phyloP scores from a whole-genome alignment of 2,113 vertebrate genomes.

The Nipponia nippon region DNA sequence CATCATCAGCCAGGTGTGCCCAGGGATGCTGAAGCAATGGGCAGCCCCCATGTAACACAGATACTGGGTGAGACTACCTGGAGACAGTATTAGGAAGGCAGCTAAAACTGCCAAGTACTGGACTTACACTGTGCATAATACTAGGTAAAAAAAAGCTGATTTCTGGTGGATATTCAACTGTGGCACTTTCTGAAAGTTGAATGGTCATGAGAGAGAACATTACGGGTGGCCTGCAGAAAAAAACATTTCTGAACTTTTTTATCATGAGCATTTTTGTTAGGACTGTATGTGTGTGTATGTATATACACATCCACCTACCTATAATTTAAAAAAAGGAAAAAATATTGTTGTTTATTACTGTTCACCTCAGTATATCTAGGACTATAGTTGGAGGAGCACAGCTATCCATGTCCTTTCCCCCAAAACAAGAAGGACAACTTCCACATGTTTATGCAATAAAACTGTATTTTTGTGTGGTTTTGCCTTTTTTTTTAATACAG shows the following conservation, averaged over 20 bases:
- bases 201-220: not conserved
- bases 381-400: not conserved
- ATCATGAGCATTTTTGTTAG: not conserved
- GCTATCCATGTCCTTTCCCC: not conserved
- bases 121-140: not conserved
- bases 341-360: not conserved
- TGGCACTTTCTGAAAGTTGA: not conserved
- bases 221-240: not conserved
- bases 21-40: not conserved
- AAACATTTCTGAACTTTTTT: not conserved
- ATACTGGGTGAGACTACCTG: not conserved
- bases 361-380: not conserved
- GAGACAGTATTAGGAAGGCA: not conserved
- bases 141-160: not conserved
- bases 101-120: not conserved
- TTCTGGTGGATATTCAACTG: not conserved
- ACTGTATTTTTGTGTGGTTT: slow-evolving; percentile 97
- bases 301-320: not conserved
- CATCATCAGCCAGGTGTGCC: not conserved
- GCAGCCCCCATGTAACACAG: not conserved
- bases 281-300: not conserved
- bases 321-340: not conserved
- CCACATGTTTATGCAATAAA: slow-evolving; percentile 85
- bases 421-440: slow-evolving; percentile 45
- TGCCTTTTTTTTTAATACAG: slow-evolving; percentile 82